Conservation (phyloP, 2,888 invertebrate species). For the Luperina testacea region DNA sequence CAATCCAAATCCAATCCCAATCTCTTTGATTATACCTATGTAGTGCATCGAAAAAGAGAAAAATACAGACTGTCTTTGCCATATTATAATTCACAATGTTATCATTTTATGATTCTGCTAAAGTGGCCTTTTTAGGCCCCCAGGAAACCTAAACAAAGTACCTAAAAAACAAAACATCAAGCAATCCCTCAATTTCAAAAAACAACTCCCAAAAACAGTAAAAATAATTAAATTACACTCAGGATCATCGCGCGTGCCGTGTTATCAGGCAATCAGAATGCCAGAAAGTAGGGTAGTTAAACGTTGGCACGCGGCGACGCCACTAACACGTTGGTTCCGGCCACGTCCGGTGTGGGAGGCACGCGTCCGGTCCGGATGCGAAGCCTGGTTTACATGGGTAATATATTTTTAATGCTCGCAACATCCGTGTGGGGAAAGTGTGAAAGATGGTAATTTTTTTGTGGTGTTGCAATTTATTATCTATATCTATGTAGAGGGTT, state of each 20-base stretch:
- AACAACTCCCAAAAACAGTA: slow-evolving; percentile 12
- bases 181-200: not conserved
- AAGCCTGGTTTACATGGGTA: slow-evolving; percentile 56
- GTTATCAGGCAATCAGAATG: slow-evolving; percentile 64
- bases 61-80: no score
- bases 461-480: not conserved
- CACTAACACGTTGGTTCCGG: slow-evolving; percentile 57
- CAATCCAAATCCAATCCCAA: no score
- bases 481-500: not conserved
- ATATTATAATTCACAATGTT: no score
- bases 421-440: slow-evolving; percentile 51
- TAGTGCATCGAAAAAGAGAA: no score
- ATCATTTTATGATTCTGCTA: no score
- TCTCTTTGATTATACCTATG: no score
- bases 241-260: slow-evolving; percentile 57
- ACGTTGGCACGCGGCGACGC: slow-evolving; percentile 71
- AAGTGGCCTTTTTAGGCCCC: no score
- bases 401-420: slow-evolving; percentile 44
- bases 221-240: slow-evolving; percentile 60
- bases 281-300: slow-evolving; percentile 68
- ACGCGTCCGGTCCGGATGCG: slow-evolving; percentile 62
- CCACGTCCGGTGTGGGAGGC: slow-evolving; percentile 66
- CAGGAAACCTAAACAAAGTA: not conserved
- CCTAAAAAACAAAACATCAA: not conserved
- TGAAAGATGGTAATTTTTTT: slow-evolving; percentile 32